Conservation (phyloP, 2,888 invertebrate genomes). For the Latrodectus hesperus region DNA sequence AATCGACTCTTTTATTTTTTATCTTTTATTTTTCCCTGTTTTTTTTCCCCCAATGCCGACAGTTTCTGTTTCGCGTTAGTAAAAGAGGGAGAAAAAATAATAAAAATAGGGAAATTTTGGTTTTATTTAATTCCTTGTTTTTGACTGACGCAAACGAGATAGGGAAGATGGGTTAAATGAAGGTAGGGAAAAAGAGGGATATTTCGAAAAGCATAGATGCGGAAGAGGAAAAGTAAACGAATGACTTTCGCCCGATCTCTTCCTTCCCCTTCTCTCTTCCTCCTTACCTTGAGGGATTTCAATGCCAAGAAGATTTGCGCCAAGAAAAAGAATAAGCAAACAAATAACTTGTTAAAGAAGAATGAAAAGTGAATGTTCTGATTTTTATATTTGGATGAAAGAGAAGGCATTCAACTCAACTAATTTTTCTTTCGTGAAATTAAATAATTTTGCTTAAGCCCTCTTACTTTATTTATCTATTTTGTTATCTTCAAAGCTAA, state of each 20-base stretch:
- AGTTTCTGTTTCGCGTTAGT: background rate
- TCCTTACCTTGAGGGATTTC: background rate
- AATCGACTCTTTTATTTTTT: conserved; percentile 1
- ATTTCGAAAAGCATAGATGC: background rate
- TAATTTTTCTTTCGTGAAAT: no score
- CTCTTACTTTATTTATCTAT: no score
- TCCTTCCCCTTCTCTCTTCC: background rate
- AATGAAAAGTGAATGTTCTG: no score
- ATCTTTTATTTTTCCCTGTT: no score
- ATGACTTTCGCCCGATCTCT: background rate
- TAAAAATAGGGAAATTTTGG: background rate
- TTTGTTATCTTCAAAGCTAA: no score
- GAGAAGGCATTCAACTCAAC: no score
- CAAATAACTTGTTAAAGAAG: no score
- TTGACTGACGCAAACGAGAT: background rate
- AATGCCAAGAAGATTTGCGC: no score
- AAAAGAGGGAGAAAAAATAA: background rate
- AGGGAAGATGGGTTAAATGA: conserved; percentile 5
- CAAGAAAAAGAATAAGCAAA: no score
- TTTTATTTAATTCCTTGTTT: background rate
- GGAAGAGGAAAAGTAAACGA: conserved; percentile 15
- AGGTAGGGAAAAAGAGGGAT: background rate
- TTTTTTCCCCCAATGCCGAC: no score
- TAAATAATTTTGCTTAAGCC: no score
- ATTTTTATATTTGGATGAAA: no score